A percentile compares a stretch with the other conserved stretches of the same genome.
These are phyloP conservation scores for Caenorhabditis sp. DNA, from an alignment of 2,888 invertebrate genomes.

Conservation along the genomic window DNA sequence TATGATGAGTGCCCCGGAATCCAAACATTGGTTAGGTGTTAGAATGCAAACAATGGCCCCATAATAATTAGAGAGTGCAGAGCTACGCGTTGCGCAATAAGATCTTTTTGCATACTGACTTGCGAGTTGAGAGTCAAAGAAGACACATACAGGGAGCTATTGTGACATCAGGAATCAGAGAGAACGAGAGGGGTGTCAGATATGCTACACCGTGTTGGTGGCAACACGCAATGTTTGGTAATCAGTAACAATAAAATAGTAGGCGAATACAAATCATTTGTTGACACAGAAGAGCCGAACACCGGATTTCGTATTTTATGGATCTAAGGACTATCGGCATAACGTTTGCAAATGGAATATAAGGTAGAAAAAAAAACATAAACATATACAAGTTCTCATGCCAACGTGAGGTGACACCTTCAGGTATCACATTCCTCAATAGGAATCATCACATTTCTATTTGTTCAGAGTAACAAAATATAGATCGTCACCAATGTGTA, in stretches of 20 bases:
- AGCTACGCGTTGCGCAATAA: conserved; percentile 54
- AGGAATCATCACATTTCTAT: conserved; percentile 37
- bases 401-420: conserved; percentile 9
- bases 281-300: conserved; percentile 6
- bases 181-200: conserved; percentile 32
- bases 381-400: too few relatives aligned
- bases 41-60: conserved; percentile 54
- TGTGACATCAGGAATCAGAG: conserved; percentile 40
- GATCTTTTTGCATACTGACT: conserved; percentile 50
- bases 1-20: conserved; percentile 60
- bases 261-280: conserved; percentile 41
- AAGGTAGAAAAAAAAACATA: too few relatives aligned
- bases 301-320: too few relatives aligned
- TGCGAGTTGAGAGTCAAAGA: conserved; percentile 26
- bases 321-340: too few relatives aligned
- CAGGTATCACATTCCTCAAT: conserved; percentile 21
- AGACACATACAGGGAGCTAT: conserved; percentile 24
- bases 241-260: conserved; percentile 45
- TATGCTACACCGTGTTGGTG: conserved; percentile 39
- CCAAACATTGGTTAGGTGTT: conserved; percentile 61
- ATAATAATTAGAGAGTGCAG: conserved; percentile 56
- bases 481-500: conserved; percentile 30
- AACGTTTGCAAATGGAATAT: too few relatives aligned
- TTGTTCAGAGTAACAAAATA: conserved; percentile 3
- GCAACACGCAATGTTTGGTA: conserved; percentile 48